Base-by-base conservation (phyloP, 2,888 invertebrate genomes). In the Toxonevra muliebris region DNA sequence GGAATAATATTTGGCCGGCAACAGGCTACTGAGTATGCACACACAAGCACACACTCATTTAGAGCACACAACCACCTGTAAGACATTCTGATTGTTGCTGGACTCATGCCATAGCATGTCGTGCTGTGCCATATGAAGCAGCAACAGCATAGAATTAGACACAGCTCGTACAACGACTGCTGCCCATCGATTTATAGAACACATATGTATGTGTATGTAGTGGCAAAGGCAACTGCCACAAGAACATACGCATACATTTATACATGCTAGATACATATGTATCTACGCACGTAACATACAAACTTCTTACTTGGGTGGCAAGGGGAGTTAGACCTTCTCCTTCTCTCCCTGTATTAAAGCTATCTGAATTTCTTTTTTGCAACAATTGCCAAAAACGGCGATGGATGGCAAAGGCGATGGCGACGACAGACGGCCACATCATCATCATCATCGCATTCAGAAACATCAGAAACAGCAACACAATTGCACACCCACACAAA, bases 51-150 rank as follows among this genome's bases (percentile, higher is more conserved):
- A 62, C 15, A 60, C 20, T 63, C 4, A 50, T 48, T 45, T 40
- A 50, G n/a, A 41, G 19, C 43, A 12, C 52, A 65, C 65, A 71
- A 73, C 71, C 72, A 73, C 71, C 71, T 73, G 72, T 71, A 68
- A 71, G 69, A 69, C 65, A 54, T 17, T 48, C 20, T 20, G 55
- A 17, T 48, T 48, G 45, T 45, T 57, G 57, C 7, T 54, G 15
- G n/a, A 54, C 55, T 9, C 62, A 30, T 10, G 48, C 43, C 54
- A 42, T 12, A 13, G 45, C 13, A 11, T 1, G 15, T 5, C 48
- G 11, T 15, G 48, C 48, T 8, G n/a, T 48, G 48, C 48, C 11
- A 15, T 7, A 4, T 15, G 11, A n/a, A 13, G 48, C 8, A 48
- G 48, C 48, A 48, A 15, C 48, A 15, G 48, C 13, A 13, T 13